Evolutionary conservation across 2,888 invertebrate species (phyloP).

Genomic region (Zaprionus lineosus): DNA sequence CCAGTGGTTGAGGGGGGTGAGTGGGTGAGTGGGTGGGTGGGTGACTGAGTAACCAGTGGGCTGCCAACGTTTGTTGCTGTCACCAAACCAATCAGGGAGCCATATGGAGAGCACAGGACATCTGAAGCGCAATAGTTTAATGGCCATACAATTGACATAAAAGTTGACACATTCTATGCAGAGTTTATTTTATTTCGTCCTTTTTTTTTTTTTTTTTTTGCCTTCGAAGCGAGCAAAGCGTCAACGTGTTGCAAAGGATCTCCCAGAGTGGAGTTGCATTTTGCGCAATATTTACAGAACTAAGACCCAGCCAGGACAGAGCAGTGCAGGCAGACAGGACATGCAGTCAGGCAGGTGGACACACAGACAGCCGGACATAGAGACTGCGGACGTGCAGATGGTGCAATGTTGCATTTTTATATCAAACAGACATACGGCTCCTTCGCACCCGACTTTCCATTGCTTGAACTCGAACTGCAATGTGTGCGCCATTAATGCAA

Average conservation of each 20-base stretch:
- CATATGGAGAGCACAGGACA: slow-evolving; percentile 4
- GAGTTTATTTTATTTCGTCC: slow-evolving; percentile 1
- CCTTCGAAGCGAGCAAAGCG: slow-evolving; percentile 5
- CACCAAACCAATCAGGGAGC: no score
- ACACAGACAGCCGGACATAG: background rate
- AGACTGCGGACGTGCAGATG: slow-evolving; percentile 7
- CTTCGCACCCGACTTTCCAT: no score
- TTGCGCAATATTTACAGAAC: slow-evolving; percentile 36
- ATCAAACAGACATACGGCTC: slow-evolving; percentile 16
- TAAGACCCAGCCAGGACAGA: slow-evolving; percentile 8
- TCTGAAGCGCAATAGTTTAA: slow-evolving; percentile 61
- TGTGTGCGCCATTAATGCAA: slow-evolving; percentile 51
- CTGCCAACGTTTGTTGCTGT: background rate
- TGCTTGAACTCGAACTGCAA: no score
- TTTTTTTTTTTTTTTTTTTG: slow-evolving; percentile 2
- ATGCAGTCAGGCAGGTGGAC: background rate
- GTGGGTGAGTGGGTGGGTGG: no score
- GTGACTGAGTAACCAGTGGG: slow-evolving; percentile 10
- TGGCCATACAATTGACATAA: slow-evolving; percentile 60
- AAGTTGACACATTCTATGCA: slow-evolving; percentile 53
- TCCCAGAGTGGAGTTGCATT: slow-evolving; percentile 29
- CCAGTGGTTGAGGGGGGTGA: no score
- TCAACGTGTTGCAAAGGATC: slow-evolving; percentile 29
- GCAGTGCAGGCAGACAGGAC: background rate
- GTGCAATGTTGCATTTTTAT: slow-evolving; percentile 45